Base-by-base conservation (phyloP, 2,888 invertebrate species). In the Xanthorhoe designata region DNA sequence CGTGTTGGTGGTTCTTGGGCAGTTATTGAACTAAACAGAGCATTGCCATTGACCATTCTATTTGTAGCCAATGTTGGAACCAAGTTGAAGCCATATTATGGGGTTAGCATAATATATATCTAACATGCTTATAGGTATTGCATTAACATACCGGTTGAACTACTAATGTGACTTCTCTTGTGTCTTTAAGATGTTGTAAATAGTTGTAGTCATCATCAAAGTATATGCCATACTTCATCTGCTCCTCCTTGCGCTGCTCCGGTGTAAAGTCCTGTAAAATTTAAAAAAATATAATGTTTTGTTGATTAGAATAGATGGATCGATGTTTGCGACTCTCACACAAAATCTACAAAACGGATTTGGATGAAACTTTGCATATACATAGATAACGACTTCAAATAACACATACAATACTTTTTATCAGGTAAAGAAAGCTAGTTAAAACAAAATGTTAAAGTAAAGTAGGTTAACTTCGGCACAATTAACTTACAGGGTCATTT, bases 151-250 rank as follows among this genome's bases (percentile, higher is more conserved):
- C 91, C 24, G 78, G 94, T 69, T 94, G 94, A 89, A 95, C 92
- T 64, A 95, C 94, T 69, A 94, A 84, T 1, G 93, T 90, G 69
- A 94, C 89, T 73, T 94, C 94, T 74, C 89, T 89, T 0, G 94
- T 92, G 70, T 96, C 96, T 77, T 95, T 95, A 64, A 99, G 94
- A 94, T 99, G 98, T 86, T 99, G 98, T 72, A 99, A 88, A 83
- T 99, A 99, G 85, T 99, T 96, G 86, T 98, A 99, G 76, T 98
- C 98, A 89, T 99, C 99, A 78, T 99, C 98, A 86, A 96, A 99
- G 84, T 96, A 98, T 68, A 99, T 96, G 0, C 99, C 99, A 94
- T 95, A 98, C 84, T 98, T 98, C 15, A 94, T 91, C 79, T 97
- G 96, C 75, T 97, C 96, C 71, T 96, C 96, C 72, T 90, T 94